phyloP scores from a whole-genome alignment of 2,888 invertebrate genomes.

The Palloptera scutellata region DNA sequence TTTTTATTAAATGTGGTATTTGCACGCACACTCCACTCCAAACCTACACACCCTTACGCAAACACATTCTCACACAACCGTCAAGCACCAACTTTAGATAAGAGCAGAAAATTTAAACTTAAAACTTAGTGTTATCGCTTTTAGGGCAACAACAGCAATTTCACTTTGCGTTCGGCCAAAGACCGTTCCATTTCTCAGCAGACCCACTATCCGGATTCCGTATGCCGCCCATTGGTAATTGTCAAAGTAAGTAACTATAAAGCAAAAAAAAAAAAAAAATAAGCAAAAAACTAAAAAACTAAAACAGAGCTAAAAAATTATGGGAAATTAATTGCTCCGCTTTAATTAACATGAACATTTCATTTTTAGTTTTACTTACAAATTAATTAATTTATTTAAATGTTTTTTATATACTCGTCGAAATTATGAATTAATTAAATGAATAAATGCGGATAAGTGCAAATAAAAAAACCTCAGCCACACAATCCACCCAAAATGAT shows the following conservation, averaged over 20 bases:
- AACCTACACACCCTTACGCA: not conserved
- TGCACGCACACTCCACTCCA: not conserved
- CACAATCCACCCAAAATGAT: too few species aligned
- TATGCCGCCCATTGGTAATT: constrained; percentile 89
- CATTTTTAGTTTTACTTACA: too few species aligned
- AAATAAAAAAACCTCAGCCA: too few species aligned
- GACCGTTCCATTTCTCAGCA: constrained; percentile 87
- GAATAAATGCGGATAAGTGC: too few species aligned
- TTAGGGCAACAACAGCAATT: constrained; percentile 96
- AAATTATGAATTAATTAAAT: too few species aligned
- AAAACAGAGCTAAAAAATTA: too few species aligned
- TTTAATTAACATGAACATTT: too few species aligned
- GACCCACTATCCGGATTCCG: constrained; percentile 87
- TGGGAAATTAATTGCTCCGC: too few species aligned
- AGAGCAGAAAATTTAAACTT: constrained; percentile 65
- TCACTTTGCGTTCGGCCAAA: constrained; percentile 89
- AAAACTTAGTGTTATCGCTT: constrained; percentile 83
- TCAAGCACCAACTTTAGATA: constrained; percentile 43
- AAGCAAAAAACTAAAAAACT: too few species aligned
- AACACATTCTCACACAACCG: constrained; percentile 19
- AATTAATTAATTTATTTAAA: too few species aligned
- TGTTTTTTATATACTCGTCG: too few species aligned
- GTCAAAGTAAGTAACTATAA: constrained; percentile 92
- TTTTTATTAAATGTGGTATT: too few species aligned
- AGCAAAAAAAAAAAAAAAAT: not conserved